Conservation (phyloP, 2,113 vertebrate genomes). For the Rhinolophus sinicus region DNA sequence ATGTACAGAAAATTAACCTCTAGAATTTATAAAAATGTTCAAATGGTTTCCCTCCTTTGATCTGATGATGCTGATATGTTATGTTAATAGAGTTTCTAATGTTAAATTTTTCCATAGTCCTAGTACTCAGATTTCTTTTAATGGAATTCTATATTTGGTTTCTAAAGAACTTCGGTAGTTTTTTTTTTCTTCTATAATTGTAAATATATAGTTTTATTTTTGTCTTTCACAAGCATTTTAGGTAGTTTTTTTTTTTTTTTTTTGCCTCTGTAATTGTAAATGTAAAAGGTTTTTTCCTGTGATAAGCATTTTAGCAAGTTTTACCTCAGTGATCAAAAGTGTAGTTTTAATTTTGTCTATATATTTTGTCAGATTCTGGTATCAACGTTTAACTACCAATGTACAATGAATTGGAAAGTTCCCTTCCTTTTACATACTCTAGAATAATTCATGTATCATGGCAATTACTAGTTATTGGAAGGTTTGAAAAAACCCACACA, state of each 20-base stretch:
- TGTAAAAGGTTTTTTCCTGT: neutral
- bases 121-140: neutral
- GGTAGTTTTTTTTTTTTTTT: neutral
- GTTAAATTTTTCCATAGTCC: neutral
- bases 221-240: slow-evolving; percentile 4
- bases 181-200: neutral
- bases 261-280: neutral
- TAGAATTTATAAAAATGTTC: neutral
- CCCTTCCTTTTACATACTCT: neutral
- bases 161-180: neutral
- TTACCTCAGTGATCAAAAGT: neutral
- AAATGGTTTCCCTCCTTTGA: neutral
- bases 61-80: neutral
- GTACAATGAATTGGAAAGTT: neutral
- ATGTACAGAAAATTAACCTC: neutral
- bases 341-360: neutral
- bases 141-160: neutral
- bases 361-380: neutral
- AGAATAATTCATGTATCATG: neutral
- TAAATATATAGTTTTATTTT: slow-evolving; percentile 3
- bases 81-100: neutral
- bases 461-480: neutral
- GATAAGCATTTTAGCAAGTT: neutral
- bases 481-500: neutral
- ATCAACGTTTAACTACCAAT: neutral